These are phyloP conservation scores for Monoplex corrugatus DNA, from an alignment of 2,888 invertebrate species.

Conservation along the genomic window DNA sequence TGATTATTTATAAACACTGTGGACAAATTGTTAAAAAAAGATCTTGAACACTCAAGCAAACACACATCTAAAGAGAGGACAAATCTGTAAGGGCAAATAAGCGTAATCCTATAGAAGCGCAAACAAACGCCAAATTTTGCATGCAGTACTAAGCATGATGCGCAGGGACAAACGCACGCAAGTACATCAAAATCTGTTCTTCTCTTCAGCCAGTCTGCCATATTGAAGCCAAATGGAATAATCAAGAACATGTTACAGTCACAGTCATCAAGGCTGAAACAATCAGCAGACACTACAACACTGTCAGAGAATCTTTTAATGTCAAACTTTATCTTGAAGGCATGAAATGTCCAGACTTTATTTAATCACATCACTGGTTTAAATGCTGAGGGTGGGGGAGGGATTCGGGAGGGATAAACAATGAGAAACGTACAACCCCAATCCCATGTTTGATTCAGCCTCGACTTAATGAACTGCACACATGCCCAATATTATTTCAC, in stretches of 20 bases:
- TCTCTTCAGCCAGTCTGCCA: neutral
- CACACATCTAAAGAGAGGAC: neutral
- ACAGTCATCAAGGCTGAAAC: conserved; percentile 15
- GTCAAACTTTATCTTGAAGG: too few relatives aligned
- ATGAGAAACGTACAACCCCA: neutral
- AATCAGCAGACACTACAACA: neutral
- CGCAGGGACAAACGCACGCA: neutral
- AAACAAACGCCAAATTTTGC: neutral
- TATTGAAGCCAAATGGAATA: neutral
- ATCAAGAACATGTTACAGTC: conserved; percentile 2
- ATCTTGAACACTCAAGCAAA: neutral
- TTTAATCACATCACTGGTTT: too few relatives aligned
- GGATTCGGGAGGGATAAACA: neutral
- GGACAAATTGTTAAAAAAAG: neutral
- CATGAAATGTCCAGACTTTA: too few relatives aligned
- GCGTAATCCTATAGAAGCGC: neutral
- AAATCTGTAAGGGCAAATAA: conserved; percentile 14
- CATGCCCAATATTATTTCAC: neutral
- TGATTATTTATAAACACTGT: neutral
- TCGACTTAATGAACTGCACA: neutral
- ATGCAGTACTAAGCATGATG: neutral
- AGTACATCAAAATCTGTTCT: conserved; percentile 36
- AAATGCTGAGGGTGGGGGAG: neutral
- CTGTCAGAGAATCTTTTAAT: too few relatives aligned
- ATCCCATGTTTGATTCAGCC: conserved; percentile 24